Conservation (phyloP, 2,888 invertebrate species). For the Xylota segnis region DNA sequence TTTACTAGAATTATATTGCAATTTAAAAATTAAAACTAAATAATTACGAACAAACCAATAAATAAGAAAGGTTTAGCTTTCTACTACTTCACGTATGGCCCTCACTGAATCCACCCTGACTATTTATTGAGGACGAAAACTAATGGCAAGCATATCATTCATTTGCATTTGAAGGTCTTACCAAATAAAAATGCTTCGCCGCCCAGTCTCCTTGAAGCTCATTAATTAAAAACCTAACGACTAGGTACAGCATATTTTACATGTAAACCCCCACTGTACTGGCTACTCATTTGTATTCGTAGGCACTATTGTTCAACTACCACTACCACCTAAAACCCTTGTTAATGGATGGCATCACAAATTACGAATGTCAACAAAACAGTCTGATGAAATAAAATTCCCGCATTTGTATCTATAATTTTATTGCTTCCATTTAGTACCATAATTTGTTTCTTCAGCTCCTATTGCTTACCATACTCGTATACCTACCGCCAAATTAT, state of each 20-base stretch:
- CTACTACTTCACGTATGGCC: no score
- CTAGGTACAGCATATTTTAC: not conserved
- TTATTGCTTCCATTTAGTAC: constrained; percentile 34
- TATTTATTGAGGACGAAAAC: no score
- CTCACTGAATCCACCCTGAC: no score
- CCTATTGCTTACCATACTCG: not conserved
- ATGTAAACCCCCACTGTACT: not conserved
- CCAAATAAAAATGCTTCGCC: no score
- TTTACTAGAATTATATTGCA: no score
- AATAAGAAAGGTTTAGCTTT: no score
- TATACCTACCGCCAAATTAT: constrained; percentile 30
- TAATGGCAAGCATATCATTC: no score
- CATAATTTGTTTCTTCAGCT: constrained; percentile 29
- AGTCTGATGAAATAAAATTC: constrained; percentile 35
- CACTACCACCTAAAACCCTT: not conserved
- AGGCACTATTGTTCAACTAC: not conserved
- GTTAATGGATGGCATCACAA: constrained; percentile 9
- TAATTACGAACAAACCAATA: no score
- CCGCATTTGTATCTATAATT: constrained; percentile 45
- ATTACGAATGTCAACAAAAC: constrained; percentile 29
- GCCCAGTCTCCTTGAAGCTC: not conserved
- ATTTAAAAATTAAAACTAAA: no score
- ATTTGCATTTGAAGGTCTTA: no score
- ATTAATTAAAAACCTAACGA: not conserved
- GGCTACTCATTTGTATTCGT: not conserved